These are phyloP conservation scores for Aramus guarauna DNA, from an alignment of 2,113 vertebrate species.

Conservation along the genomic window DNA sequence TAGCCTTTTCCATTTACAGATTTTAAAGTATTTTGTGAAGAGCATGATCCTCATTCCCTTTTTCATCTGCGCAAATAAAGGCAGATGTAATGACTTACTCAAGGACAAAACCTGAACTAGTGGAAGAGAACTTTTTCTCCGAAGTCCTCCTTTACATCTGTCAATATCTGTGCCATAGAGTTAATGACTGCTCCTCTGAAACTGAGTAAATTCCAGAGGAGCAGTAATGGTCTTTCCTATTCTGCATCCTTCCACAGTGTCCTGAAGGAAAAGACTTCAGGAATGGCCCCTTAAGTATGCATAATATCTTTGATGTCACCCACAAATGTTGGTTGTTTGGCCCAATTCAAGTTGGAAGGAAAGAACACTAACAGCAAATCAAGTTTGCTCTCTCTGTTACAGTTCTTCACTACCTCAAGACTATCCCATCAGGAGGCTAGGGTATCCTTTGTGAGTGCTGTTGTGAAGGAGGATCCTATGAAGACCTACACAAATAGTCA, in stretches of 20 bases:
- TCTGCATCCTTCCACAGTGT: background rate
- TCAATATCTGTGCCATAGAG: background rate
- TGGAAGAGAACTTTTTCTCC: background rate
- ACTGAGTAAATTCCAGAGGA: background rate
- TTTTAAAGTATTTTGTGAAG: background rate
- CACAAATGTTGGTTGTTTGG: background rate
- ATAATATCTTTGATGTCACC: background rate
- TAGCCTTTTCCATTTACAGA: background rate
- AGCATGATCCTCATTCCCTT: background rate
- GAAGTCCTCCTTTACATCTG: background rate
- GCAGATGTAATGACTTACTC: background rate
- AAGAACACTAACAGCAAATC: background rate
- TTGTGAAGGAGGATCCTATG: background rate
- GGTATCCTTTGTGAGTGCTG: background rate
- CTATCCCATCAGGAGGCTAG: background rate
- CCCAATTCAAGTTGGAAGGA: background rate
- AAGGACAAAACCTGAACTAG: background rate
- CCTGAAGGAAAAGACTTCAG: background rate
- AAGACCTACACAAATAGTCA: background rate
- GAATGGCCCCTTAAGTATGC: background rate
- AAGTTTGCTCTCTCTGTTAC: background rate
- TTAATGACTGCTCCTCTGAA: background rate
- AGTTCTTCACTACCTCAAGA: background rate
- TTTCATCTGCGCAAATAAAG: background rate
- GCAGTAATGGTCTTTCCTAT: background rate